phyloP scores from a whole-genome alignment of 2,888 invertebrate genomes.

The Amphimallon solstitiale region DNA sequence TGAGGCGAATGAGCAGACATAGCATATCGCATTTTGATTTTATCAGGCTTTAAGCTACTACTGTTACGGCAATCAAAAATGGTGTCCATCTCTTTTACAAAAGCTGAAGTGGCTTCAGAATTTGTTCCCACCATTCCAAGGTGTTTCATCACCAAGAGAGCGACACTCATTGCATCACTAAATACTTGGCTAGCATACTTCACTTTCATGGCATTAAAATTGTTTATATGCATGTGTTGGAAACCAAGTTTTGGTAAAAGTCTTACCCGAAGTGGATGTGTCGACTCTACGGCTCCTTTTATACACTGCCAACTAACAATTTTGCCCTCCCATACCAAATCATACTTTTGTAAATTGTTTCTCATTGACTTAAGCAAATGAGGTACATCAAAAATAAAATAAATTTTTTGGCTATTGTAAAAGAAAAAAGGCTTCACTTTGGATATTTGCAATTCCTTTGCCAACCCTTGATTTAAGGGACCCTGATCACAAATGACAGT shows the following conservation, averaged over 20 bases:
- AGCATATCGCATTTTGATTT: too few species aligned
- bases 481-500: constrained; percentile 33
- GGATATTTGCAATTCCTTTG: too few species aligned
- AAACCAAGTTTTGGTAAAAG: constrained; percentile 26
- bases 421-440: too few species aligned
- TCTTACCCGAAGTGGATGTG: constrained; percentile 26
- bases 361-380: constrained; percentile 22
- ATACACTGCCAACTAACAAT: constrained; percentile 35
- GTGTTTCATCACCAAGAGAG: constrained; percentile 30
- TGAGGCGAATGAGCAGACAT: too few species aligned
- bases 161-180: constrained; percentile 32
- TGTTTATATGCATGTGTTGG: constrained; percentile 22
- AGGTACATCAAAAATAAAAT: constrained; percentile 24
- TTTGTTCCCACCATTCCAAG: constrained; percentile 1
- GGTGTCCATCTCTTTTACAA: constrained; percentile 29
- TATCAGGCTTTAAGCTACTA: not conserved
- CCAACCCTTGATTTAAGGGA: too few species aligned
- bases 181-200: constrained; percentile 35
- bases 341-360: constrained; percentile 30
- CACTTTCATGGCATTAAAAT: constrained; percentile 27
- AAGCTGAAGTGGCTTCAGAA: constrained; percentile 25
- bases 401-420: constrained; percentile 19
- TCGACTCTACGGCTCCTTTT: not conserved
- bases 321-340: constrained; percentile 15
- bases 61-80: constrained; percentile 23